phyloP scores from a whole-genome alignment of 2,797 vertebrate species.

The Paedocypris micromegethes region DNA sequence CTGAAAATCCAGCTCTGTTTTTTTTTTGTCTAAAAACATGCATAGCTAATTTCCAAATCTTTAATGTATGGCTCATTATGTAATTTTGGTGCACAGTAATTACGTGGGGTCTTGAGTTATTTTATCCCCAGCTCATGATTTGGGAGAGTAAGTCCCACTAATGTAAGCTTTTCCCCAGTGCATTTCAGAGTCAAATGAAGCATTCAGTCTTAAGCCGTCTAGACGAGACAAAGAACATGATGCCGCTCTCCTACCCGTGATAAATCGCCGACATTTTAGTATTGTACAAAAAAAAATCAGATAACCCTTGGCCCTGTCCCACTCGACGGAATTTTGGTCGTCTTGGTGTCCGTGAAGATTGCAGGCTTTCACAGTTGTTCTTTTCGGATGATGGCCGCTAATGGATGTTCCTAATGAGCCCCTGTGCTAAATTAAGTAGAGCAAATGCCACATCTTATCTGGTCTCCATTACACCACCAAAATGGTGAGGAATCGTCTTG shows the following conservation, averaged over 20 bases:
- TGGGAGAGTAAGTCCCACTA: constrained; percentile 41
- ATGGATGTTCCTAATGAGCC: too few species aligned
- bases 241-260: constrained; percentile 22
- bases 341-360: too few species aligned
- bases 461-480: too few species aligned
- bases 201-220: constrained; percentile 43
- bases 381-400: too few species aligned
- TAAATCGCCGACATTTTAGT: constrained; percentile 12
- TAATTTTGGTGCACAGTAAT: constrained; percentile 45
- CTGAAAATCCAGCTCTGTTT: constrained; percentile 26
- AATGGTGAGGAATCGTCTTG: too few species aligned
- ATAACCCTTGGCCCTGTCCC: too few species aligned
- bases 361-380: too few species aligned
- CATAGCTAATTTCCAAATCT: constrained; percentile 42
- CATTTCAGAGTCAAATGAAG: constrained; percentile 48
- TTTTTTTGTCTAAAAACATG: constrained; percentile 25
- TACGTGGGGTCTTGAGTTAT: constrained; percentile 43
- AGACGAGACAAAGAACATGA: constrained; percentile 40
- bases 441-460: too few species aligned
- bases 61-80: constrained; percentile 51
- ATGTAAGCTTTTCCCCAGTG: constrained; percentile 38
- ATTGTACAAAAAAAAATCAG: background rate
- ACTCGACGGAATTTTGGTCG: background rate
- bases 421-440: too few species aligned
- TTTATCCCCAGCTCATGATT: constrained; percentile 39